Percentiles rank a stretch among this genome's conserved stretches.
Evolutionary conservation across 2,888 invertebrate species (phyloP).

Genomic region (Mamestra brassicae): DNA sequence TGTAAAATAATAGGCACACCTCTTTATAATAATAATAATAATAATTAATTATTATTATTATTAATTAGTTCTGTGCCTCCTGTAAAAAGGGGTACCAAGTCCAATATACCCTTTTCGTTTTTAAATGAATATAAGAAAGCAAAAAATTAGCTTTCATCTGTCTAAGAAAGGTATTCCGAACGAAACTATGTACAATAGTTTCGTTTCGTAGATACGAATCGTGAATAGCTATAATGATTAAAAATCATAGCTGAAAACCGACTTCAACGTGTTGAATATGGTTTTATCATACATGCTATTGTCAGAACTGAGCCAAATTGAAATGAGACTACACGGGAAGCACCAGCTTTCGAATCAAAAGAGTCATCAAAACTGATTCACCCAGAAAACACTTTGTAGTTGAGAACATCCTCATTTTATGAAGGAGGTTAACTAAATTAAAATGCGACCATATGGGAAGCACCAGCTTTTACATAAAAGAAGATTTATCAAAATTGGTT

Average conservation of each 20-base stretch:
- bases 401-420: constrained; percentile 21
- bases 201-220: constrained; percentile 25
- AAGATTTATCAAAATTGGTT: constrained; percentile 15
- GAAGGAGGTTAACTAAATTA: constrained; percentile 21
- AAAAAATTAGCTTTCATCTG: constrained; percentile 23
- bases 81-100: constrained; percentile 17
- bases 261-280: constrained; percentile 25
- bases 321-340: constrained; percentile 36
- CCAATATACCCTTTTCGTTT: constrained; percentile 20
- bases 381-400: constrained; percentile 23
- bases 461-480: constrained; percentile 19
- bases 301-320: constrained; percentile 35
- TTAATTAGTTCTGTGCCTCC: constrained; percentile 25
- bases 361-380: constrained; percentile 25
- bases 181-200: constrained; percentile 24
- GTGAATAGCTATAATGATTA: constrained; percentile 26
- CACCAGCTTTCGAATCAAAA: constrained; percentile 31
- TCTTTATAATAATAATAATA: constrained; percentile 22
- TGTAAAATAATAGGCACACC: constrained; percentile 19
- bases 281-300: constrained; percentile 33
- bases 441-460: constrained; percentile 21
- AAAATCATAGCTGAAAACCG: constrained; percentile 27
- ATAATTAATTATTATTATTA: too few relatives aligned
- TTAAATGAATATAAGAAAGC: constrained; percentile 25
- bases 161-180: constrained; percentile 24